A percentile compares a stretch with the other conserved stretches of the same genome.
Evolutionary conservation across 2,797 vertebrate species (phyloP).

Genomic region (Thalassophryne amazonica): DNA sequence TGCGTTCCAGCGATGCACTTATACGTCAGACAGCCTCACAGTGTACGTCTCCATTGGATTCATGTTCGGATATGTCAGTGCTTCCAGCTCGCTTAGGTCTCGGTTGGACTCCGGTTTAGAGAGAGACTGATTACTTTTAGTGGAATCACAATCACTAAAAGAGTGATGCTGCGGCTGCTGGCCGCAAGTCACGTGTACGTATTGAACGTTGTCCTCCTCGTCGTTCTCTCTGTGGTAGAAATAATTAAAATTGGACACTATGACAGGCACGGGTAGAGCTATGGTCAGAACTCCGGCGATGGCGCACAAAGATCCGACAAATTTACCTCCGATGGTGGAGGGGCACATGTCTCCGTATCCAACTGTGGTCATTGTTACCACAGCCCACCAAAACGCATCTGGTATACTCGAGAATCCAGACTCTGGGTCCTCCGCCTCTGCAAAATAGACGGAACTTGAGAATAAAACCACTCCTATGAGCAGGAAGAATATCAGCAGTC

Average conservation of each 20-base stretch:
- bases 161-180: constrained; percentile 78
- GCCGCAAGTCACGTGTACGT: constrained; percentile 90
- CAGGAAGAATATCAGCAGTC: constrained; percentile 92
- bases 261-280: constrained; percentile 91
- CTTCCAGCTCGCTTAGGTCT: constrained; percentile 78
- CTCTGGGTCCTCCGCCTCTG: constrained; percentile 87
- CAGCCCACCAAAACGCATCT: constrained; percentile 96
- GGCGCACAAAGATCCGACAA: constrained; percentile 93
- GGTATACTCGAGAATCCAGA: constrained; percentile 90
- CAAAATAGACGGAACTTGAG: constrained; percentile 94
- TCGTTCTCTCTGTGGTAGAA: constrained; percentile 93
- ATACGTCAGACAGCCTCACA: constrained; percentile 89
- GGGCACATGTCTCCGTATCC: constrained; percentile 97
- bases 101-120: constrained; percentile 82
- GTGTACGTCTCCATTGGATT: constrained; percentile 76
- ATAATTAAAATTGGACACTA: constrained; percentile 97
- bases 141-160: constrained; percentile 78
- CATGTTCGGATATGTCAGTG: constrained; percentile 71
- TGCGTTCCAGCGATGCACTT: not conserved
- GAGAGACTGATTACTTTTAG: constrained; percentile 79
- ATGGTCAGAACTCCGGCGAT: constrained; percentile 94
- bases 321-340: constrained; percentile 92
- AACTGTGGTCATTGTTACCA: constrained; percentile 96
- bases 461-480: constrained; percentile 92
- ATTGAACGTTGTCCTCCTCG: constrained; percentile 84